Evolutionary conservation across 1,140 invertebrate species (phyloP).

Genomic region (Ladona fulva): DNA sequence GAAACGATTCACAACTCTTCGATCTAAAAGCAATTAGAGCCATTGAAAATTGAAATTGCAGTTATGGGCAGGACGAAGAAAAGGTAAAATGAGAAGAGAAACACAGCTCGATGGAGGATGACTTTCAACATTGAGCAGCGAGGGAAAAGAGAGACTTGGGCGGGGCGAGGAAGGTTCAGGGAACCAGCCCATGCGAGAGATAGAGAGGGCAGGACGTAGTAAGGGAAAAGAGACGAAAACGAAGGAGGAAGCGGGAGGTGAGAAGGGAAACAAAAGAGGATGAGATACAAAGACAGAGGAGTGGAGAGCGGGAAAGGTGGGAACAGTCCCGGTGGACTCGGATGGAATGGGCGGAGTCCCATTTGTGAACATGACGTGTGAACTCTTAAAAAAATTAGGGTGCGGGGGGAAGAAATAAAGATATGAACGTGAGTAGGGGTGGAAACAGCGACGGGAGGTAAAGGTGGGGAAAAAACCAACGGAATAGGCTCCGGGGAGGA

Average conservation of each 20-base stretch:
- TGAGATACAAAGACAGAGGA: not conserved
- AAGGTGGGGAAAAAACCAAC: not conserved
- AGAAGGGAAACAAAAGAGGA: too few relatives aligned
- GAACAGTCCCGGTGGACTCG: not conserved
- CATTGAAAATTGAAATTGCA: too few relatives aligned
- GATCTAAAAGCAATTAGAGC: too few relatives aligned
- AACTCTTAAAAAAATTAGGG: not conserved
- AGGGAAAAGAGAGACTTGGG: too few relatives aligned
- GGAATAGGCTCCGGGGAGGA: not conserved
- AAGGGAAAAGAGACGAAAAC: not conserved
- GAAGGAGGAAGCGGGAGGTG: not conserved
- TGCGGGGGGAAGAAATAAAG: not conserved
- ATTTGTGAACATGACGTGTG: slow-evolving; percentile 9
- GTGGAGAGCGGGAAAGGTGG: not conserved
- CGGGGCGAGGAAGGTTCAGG: too few relatives aligned
- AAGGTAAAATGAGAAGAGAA: not conserved
- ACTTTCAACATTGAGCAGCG: not conserved
- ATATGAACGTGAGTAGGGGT: not conserved
- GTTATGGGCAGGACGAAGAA: not conserved
- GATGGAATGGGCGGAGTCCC: not conserved
- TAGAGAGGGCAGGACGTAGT: too few relatives aligned
- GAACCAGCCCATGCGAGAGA: too few relatives aligned
- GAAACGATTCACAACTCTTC: too few relatives aligned
- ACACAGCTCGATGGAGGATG: not conserved
- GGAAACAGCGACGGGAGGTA: not conserved